phyloP scores from a whole-genome alignment of 92 coral and sea anemone species.

The Palythoa grandiflora region DNA sequence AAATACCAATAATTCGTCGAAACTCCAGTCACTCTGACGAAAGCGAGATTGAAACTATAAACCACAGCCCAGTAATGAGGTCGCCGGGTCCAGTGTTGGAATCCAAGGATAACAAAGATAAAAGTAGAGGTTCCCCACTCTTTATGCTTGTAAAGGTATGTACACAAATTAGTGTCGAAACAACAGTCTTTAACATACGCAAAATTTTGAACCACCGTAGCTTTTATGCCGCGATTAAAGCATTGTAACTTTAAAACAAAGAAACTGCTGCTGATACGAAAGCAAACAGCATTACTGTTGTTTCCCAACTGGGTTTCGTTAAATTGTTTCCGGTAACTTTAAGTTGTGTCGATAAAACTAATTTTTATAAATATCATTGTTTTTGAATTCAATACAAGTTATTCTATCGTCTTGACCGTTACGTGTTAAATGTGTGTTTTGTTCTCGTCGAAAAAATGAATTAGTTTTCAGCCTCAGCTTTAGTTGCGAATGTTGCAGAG shows the following conservation, averaged over 20 bases:
- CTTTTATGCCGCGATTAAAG: not conserved
- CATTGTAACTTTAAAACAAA: not conserved
- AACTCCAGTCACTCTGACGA: not conserved
- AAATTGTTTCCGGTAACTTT: not conserved
- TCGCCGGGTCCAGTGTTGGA: not conserved
- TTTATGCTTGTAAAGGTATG: not conserved
- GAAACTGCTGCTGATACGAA: not conserved
- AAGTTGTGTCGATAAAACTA: not conserved
- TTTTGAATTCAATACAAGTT: not conserved
- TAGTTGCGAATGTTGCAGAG: not conserved
- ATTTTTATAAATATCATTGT: not conserved
- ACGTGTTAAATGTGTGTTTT: not conserved
- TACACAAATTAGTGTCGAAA: not conserved
- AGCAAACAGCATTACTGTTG: not conserved
- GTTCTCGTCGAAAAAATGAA: not conserved
- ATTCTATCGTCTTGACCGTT: not conserved
- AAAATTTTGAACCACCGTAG: not conserved
- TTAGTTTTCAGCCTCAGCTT: not conserved
- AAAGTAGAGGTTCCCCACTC: not conserved
- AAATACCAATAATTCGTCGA: not conserved
- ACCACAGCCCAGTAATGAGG: not conserved
- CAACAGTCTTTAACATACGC: not conserved
- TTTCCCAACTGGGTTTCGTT: not conserved
- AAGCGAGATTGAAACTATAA: not conserved
- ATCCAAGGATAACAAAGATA: not conserved